These are phyloP conservation scores for Mormyrus iriodes DNA, from an alignment of 2,113 vertebrate genomes.

Conservation along the genomic window DNA sequence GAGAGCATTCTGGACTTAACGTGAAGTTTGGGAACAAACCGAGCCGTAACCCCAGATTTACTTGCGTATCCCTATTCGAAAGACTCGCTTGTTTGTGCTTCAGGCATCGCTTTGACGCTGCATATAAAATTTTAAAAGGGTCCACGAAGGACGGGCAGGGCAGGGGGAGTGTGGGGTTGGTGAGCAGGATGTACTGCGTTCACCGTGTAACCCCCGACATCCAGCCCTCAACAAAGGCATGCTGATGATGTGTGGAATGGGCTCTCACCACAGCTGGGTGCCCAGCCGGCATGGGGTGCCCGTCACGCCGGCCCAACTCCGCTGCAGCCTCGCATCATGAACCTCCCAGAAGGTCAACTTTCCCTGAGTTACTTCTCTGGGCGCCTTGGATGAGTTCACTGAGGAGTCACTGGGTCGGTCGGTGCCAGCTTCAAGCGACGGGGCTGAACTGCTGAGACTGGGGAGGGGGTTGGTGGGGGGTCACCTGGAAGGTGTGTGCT, in stretches of 20 bases:
- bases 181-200: not conserved
- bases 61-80: not conserved
- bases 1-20: not conserved
- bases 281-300: not conserved
- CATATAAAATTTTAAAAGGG: not conserved
- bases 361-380: slow-evolving; percentile 34
- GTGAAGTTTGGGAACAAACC: not conserved
- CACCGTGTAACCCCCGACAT: not conserved
- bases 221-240: not conserved
- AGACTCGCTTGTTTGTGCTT: not conserved
- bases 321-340: not conserved
- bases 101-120: not conserved
- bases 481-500: not conserved
- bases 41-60: not conserved
- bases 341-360: slow-evolving; percentile 24
- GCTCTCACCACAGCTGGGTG: not conserved
- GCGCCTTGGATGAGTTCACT: slow-evolving; percentile 50
- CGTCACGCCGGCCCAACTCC: not conserved
- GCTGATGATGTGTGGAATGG: not conserved
- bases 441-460: slow-evolving; percentile 25
- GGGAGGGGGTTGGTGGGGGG: not conserved
- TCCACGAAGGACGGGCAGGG: not conserved
- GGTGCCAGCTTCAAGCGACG: slow-evolving; percentile 40
- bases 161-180: not conserved
- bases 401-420: slow-evolving; percentile 55